phyloP scores from a whole-genome alignment of 2,113 vertebrate genomes.

The Platysternon megacephalum region DNA sequence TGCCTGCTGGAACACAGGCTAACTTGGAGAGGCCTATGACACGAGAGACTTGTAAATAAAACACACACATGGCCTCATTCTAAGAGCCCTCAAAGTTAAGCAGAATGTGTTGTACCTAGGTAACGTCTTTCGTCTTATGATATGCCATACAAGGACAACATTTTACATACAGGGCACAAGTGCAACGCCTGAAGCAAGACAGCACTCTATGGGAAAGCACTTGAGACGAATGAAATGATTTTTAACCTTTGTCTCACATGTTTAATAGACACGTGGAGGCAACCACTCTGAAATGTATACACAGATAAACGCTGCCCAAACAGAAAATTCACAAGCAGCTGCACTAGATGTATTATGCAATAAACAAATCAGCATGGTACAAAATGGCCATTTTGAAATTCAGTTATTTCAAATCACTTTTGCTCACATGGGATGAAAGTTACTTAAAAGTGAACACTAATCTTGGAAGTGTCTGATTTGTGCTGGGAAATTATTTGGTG shows the following conservation, averaged over 20 bases:
- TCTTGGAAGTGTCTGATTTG: background rate
- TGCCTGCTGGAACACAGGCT: conserved; percentile 85
- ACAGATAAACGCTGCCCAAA: background rate
- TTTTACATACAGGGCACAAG: background rate
- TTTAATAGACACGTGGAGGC: background rate
- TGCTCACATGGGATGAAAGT: background rate
- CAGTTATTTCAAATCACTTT: background rate
- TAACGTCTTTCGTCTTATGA: background rate
- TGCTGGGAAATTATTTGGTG: background rate
- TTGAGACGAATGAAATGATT: background rate
- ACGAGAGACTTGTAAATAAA: background rate
- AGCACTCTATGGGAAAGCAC: background rate
- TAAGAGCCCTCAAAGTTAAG: background rate
- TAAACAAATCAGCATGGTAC: background rate
- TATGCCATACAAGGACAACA: background rate
- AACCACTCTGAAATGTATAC: background rate
- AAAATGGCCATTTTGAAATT: background rate
- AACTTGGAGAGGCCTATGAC: conserved; percentile 20
- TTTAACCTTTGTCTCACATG: background rate
- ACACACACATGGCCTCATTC: background rate
- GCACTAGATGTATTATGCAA: background rate
- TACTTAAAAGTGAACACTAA: background rate
- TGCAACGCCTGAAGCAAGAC: background rate
- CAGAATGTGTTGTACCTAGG: background rate
- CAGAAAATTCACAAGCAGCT: background rate